Evolutionary conservation across 2,113 vertebrate species (phyloP).

Genomic region (Elanus axillaris): DNA sequence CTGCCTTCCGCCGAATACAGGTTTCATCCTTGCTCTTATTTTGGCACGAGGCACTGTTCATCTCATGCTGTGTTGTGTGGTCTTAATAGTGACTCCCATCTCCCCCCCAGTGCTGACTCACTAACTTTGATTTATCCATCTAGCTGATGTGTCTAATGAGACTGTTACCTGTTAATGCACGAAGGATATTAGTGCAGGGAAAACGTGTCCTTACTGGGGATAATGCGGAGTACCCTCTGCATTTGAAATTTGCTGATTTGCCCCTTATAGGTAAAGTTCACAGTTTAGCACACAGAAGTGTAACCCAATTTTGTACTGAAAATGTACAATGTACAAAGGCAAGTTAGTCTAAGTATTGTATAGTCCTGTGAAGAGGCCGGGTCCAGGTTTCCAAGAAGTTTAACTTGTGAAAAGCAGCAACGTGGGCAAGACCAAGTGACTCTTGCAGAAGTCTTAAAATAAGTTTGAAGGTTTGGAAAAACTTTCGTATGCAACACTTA

Average conservation of each 20-base stretch:
- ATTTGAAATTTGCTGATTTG: not conserved
- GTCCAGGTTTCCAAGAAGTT: not conserved
- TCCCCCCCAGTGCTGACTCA: not conserved
- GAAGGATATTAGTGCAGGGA: not conserved
- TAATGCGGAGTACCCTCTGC: not conserved
- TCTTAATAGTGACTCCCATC: not conserved
- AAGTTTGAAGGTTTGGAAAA: not conserved
- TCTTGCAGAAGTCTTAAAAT: not conserved
- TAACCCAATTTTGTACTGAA: not conserved
- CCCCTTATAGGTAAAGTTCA: not conserved
- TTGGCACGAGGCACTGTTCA: not conserved
- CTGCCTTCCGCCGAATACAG: rapidly evolving
- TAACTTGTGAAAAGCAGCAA: not conserved
- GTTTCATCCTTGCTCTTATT: not conserved
- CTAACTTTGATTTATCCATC: not conserved
- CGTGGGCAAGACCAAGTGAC: not conserved
- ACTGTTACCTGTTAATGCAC: not conserved
- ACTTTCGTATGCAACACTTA: not conserved
- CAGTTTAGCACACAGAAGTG: not conserved
- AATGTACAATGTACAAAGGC: not conserved
- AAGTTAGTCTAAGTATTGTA: not conserved
- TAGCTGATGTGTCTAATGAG: not conserved
- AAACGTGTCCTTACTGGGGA: not conserved
- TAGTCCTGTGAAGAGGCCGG: rapidly evolving
- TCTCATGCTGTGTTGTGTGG: not conserved